phyloP scores from a whole-genome alignment of 1,140 invertebrate species.

The Drosophila pseudoobscura region DNA sequence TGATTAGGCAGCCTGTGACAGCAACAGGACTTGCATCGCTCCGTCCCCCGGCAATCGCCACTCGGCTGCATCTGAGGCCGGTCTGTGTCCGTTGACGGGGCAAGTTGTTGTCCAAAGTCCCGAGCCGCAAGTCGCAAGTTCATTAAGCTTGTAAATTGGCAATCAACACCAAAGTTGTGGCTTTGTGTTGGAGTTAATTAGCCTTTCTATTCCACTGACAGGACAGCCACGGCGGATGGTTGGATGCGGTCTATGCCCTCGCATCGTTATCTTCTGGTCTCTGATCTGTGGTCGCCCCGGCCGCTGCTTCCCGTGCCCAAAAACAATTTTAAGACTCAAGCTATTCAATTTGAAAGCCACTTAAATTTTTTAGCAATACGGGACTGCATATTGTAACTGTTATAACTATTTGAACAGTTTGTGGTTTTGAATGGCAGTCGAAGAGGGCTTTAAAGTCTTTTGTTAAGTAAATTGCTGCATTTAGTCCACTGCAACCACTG shows the following conservation, averaged over 20 bases:
- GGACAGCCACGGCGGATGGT: conserved; percentile 11
- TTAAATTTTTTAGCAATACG: no score
- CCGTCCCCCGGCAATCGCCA: background rate
- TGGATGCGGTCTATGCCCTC: no score
- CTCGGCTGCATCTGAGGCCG: background rate
- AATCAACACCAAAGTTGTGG: conserved; percentile 69
- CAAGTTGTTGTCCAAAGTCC: conserved; percentile 9
- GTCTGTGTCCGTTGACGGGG: conserved; percentile 2
- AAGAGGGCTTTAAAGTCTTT: no score
- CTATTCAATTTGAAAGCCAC: no score
- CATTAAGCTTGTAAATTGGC: conserved; percentile 70
- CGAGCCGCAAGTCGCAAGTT: conserved; percentile 43
- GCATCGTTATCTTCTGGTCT: no score
- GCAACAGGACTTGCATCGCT: conserved; percentile 24
- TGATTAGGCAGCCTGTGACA: conserved; percentile 28
- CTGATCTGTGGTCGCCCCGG: background rate
- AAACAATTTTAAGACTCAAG: no score
- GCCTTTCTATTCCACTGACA: conserved; percentile 61
- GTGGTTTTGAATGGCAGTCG: no score
- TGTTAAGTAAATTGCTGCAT: no score
- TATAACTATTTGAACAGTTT: no score
- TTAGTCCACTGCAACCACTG: no score
- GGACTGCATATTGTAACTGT: no score
- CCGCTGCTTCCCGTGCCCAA: background rate
- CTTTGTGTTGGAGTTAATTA: conserved; percentile 73